Base-by-base conservation (phyloP, 1,140 invertebrate genomes). In the Diploscapter pachys region DNA sequence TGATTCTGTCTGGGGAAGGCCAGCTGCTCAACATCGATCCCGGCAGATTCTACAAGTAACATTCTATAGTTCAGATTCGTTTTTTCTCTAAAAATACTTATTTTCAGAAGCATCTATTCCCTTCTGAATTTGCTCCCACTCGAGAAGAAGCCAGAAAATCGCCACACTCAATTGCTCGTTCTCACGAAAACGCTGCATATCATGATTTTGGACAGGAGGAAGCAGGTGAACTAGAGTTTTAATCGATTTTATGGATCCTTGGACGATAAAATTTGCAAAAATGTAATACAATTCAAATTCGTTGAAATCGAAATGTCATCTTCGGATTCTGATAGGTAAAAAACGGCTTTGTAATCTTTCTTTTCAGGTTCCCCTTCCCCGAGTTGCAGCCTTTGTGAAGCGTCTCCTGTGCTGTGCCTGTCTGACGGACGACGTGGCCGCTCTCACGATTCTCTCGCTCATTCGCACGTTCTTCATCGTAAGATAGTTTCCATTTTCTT, bases 1-100 rank as follows among this genome's bases (percentile, higher is more conserved):
- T 90, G 48, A 92, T 97, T 78, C 88, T 97, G 49, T 91, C 92
- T 6, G 93, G 92, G 0, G 92, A 96, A 85, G 94, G 92, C 4
- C 90, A 92, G 85, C 90, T 90, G 2, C 87, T 97, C 11, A 94
- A 92, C 83, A 91, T 96, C 63, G 95, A 98, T 88, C 93, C 94
- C 5, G 89, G 89, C 66, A 85, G 84, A 56, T 95, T 95, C 86
- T 94, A 95, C 86, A 89, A 88, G 62, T 90, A 92, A 85, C 87
- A 95, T 2, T 96, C 95, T 83, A 88, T 87, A 62, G 89, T 90
- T 78, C 86, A 94, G 77, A 86, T 92, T 5, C 82, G 81, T 64
- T 72, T 90, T 2, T 86, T 77, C 85, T 84, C 75, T 85, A 87
- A 87, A 51, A 85, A 79, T 59, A 59, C 9, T 59, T 59, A 13